Evolutionary conservation across 1,140 invertebrate genomes (phyloP).

Genomic region (Drosophila tsacasi): DNA sequence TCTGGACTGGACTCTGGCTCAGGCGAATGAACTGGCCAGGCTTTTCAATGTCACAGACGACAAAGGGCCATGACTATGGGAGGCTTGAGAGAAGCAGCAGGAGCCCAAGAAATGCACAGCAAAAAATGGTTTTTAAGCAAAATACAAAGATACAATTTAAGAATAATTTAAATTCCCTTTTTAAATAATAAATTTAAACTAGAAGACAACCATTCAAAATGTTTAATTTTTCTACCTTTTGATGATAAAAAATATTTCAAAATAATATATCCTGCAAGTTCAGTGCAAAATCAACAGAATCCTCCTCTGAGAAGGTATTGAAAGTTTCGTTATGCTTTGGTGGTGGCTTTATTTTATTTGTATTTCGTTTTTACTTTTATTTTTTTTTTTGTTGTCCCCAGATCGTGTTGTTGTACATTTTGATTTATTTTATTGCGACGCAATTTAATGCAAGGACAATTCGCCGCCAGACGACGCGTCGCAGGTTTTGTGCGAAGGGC

Average conservation of each 20-base stretch:
- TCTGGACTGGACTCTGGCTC: constrained; percentile 33
- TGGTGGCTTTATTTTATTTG: constrained; percentile 55
- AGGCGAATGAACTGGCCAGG: constrained; percentile 75
- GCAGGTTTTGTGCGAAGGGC: constrained; percentile 28
- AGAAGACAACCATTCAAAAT: not conserved
- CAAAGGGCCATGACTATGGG: constrained; percentile 39
- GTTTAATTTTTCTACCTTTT: not conserved
- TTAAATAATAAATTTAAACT: not conserved
- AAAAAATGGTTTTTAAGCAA: not conserved
- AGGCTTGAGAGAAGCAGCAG: constrained; percentile 19
- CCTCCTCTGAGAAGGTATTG: constrained; percentile 24
- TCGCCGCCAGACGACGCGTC: constrained; percentile 26
- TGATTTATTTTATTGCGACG: constrained; percentile 82
- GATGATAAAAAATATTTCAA: not conserved
- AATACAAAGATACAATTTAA: not conserved
- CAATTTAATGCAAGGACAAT: constrained; percentile 78
- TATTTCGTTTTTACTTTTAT: constrained; percentile 8
- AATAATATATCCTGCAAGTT: not conserved
- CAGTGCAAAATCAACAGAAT: constrained; percentile 36
- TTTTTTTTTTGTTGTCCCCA: constrained; percentile 7
- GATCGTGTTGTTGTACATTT: constrained; percentile 48
- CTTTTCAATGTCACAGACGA: constrained; percentile 77
- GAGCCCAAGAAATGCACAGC: constrained; percentile 9
- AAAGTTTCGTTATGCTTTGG: constrained; percentile 59
- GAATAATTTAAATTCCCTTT: too few species aligned